Evolutionary conservation across 2,113 vertebrate species (phyloP).

Genomic region (Cisticola juncidis): DNA sequence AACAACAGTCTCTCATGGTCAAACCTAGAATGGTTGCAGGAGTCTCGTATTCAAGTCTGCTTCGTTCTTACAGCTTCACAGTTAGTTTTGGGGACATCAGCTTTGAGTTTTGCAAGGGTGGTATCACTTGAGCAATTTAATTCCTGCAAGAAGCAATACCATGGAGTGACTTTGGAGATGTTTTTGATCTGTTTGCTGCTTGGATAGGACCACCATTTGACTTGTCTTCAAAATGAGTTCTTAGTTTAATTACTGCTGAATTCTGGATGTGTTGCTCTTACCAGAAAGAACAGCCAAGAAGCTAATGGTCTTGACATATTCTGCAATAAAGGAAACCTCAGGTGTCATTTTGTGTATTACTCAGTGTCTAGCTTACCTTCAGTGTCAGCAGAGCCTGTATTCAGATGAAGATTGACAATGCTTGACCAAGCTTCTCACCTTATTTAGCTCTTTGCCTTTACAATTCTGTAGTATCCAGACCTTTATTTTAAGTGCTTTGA

Average conservation of each 20-base stretch:
- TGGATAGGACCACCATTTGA: background rate
- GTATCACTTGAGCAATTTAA: background rate
- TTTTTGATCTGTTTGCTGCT: background rate
- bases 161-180: background rate
- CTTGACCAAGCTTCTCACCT: background rate
- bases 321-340: background rate
- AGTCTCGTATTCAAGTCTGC: accelerated
- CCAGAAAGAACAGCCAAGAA: background rate
- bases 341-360: background rate
- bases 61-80: background rate
- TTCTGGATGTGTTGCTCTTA: background rate
- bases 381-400: background rate
- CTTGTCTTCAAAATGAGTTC: background rate
- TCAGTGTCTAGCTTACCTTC: background rate
- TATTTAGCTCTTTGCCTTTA: background rate
- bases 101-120: background rate
- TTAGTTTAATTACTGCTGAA: background rate
- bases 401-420: accelerated
- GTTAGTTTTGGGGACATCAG: background rate
- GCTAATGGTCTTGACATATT: background rate
- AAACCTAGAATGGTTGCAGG: background rate
- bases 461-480: background rate
- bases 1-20: background rate
- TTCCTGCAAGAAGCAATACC: background rate
- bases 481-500: background rate